Percentiles rank a stretch among this genome's conserved stretches.
Evolutionary conservation across 2,888 invertebrate genomes (phyloP).

Genomic region (Lypha dubia): DNA sequence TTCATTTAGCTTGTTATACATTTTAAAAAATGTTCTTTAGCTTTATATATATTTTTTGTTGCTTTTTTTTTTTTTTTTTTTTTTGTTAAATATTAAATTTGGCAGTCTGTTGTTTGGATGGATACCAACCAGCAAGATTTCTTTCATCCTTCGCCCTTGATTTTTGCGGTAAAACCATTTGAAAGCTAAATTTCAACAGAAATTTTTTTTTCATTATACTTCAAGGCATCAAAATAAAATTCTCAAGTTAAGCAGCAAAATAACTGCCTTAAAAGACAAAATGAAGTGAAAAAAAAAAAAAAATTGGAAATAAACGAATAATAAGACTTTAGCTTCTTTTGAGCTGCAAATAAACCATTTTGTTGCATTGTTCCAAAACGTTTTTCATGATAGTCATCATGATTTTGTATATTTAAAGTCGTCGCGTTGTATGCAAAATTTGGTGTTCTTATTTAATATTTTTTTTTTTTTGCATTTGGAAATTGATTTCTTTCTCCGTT

Average conservation of each 20-base stretch:
- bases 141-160: slow-evolving; percentile 21
- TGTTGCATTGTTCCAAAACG: slow-evolving; percentile 70
- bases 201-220: slow-evolving; percentile 78
- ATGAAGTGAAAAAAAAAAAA: slow-evolving; percentile 44
- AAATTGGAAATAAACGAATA: too few relatives aligned
- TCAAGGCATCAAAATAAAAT: slow-evolving; percentile 67
- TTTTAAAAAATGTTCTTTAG: slow-evolving; percentile 43
- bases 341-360: slow-evolving; percentile 74
- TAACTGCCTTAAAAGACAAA: slow-evolving; percentile 10
- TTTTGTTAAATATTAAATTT: slow-evolving; percentile 64
- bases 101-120: slow-evolving; percentile 55
- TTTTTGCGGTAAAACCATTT: slow-evolving; percentile 66
- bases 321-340: slow-evolving; percentile 48
- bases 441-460: slow-evolving; percentile 49
- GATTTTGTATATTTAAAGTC: slow-evolving; percentile 76
- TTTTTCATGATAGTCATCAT: slow-evolving; percentile 76
- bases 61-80: slow-evolving; percentile 11
- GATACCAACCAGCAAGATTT: slow-evolving; percentile 8
- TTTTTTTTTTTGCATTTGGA: slow-evolving; percentile 44
- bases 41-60: background rate
- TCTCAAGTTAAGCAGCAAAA: slow-evolving; percentile 34
- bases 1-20: slow-evolving; percentile 71
- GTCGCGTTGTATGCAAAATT: slow-evolving; percentile 74
- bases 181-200: slow-evolving; percentile 80
- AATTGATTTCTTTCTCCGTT: slow-evolving; percentile 36